These are phyloP conservation scores for Malurus cyaneus DNA, from an alignment of 2,113 vertebrate species.

Conservation along the genomic window DNA sequence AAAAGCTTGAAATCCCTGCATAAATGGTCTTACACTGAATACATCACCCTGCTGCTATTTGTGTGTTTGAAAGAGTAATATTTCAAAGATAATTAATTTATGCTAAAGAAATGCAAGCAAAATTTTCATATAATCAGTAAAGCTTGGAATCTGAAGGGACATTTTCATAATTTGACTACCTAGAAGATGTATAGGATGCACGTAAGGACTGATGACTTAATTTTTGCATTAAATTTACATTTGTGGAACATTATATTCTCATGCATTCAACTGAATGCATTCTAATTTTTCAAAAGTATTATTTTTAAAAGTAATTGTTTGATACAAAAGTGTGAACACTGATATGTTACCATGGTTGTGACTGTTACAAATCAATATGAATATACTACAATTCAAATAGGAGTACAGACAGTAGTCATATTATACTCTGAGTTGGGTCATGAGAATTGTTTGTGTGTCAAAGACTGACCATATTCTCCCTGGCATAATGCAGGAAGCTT, in stretches of 20 bases:
- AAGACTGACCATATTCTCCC: background rate
- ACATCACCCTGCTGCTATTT: background rate
- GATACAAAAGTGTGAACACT: conserved; percentile 28
- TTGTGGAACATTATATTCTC: conserved; percentile 12
- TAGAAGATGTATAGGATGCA: background rate
- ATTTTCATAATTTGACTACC: conserved; percentile 38
- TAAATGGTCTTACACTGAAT: background rate
- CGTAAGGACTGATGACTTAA: background rate
- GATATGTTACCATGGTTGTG: conserved; percentile 21
- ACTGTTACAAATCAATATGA: conserved; percentile 51
- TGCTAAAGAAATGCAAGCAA: background rate
- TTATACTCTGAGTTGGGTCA: conserved; percentile 1
- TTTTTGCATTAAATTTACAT: conserved; percentile 28
- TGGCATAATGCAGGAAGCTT: background rate
- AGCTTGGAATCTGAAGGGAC: background rate
- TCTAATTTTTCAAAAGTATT: conserved; percentile 54
- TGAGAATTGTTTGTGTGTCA: conserved; percentile 55
- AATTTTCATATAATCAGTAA: conserved; percentile 6
- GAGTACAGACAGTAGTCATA: conserved; percentile 26
- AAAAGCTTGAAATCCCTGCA: background rate
- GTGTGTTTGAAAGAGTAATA: background rate
- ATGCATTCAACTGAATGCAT: conserved; percentile 17
- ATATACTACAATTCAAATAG: conserved; percentile 28
- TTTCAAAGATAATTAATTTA: background rate
- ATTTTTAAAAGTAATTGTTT: conserved; percentile 55